These are phyloP conservation scores for Neomicropteryx cornuta DNA, from an alignment of 1,140 invertebrate species.

Conservation along the genomic window DNA sequence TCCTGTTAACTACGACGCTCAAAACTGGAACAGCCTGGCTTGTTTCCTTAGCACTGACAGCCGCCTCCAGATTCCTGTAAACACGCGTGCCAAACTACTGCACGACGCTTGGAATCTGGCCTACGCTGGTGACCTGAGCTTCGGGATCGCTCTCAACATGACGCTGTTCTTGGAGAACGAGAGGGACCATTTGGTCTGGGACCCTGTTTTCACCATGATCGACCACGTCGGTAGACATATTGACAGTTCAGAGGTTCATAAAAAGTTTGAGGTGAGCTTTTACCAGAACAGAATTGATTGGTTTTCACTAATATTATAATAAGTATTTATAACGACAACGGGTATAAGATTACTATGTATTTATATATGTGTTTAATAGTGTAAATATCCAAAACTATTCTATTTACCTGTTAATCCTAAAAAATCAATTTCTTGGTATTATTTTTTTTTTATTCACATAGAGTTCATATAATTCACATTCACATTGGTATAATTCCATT, in stretches of 20 bases:
- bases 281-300: too few species aligned
- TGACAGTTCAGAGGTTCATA: constrained; percentile 47
- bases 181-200: constrained; percentile 62
- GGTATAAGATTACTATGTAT: too few species aligned
- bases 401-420: too few species aligned
- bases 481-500: too few species aligned
- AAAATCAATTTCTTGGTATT: too few species aligned
- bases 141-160: constrained; percentile 60
- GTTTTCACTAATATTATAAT: too few species aligned
- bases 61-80: constrained; percentile 47
- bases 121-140: constrained; percentile 61
- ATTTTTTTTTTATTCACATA: too few species aligned
- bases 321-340: too few species aligned
- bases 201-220: constrained; percentile 66
- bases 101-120: constrained; percentile 72
- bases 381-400: too few species aligned
- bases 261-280: constrained; percentile 52
- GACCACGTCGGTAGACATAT: constrained; percentile 64
- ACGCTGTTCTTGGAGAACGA: constrained; percentile 60
- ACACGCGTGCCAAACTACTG: constrained; percentile 60
- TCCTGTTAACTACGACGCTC: constrained; percentile 67
- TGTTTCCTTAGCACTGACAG: constrained; percentile 45
- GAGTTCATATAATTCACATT: too few species aligned
- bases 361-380: too few species aligned
- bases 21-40: constrained; percentile 67